Evolutionary conservation across 1,140 invertebrate genomes (phyloP), one percentile per base, ranked within the genome.

Genomic region (Harpegnathos saltator): DNA sequence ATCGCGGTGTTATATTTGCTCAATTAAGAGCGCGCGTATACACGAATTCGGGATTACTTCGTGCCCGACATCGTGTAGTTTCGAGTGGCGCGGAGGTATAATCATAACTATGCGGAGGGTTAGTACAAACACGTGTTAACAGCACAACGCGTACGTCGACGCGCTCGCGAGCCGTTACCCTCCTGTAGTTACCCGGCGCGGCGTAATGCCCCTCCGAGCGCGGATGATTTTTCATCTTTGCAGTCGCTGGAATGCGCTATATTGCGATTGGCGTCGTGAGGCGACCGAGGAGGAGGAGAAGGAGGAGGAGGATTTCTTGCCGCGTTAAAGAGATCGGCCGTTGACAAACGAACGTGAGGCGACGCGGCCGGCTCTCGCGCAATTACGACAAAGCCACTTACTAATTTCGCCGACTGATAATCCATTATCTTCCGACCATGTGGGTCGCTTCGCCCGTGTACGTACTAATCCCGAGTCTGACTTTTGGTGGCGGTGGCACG

Each of bases 351-450:
- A 84, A 89, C 75, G 74, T 26, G 44, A 58, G 15, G 50, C 62
- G 66, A 52, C 24, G 12, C n/a, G 19, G 9, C 19, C 61, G 29
- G 58, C 63, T 89, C 74, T 85, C 83, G 59, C 77, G 85, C 85
- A 91, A 91, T 91, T 91, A 91, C 80, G 83, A 80, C 88, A 65
- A 89, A 90, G 89, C 88, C 90, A 91, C 90, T 91, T 90, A 87
- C 89, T 90, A 82, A 88, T 90, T 90, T 91, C 82, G 5, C 58
- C 52, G 83, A 48, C 83, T 85, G 82, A 90, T 90, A 89, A 91
- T 90, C 87, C 87, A 89, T 91, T 90, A 91, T 88, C 87, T 78
- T 3, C 14, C 66, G 29, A 12, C 54, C 58, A 77, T 71, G 59
- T 58, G 63, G 65, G 26, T 44, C 38, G 38, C 63, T 71, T 14